Base-by-base conservation (phyloP, 2,888 invertebrate genomes). In the Molorchus minor region DNA sequence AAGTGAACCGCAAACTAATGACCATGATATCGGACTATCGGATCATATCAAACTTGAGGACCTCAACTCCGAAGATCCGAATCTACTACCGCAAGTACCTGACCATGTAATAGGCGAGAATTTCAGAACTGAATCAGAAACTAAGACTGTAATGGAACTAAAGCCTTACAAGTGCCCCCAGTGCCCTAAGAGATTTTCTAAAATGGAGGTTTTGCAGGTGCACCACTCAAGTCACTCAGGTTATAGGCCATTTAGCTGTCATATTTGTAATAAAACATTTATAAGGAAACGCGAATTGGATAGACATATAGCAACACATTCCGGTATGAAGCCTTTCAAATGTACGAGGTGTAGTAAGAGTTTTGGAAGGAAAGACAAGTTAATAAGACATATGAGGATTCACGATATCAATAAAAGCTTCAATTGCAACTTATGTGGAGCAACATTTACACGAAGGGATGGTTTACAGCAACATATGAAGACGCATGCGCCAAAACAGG, bases 261-360 rank as follows among this genome's bases (percentile, higher is more conserved):
- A 84, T 65, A 82, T 87, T 43, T 91, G 90, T 74, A 85, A 84
- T 51, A 89, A 88, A 74, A 84, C 86, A 4, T 91, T 91, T 72
- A 82, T 87, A 25, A 81, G 90, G 1, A 88, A 89, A 77, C 82
- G 89, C 36, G 90, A 91, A 77, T 77, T 90, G 7, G 89, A 90
- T 65, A 82, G 89, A 0, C 91, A 91, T 78, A 82, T 85, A 12
- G 83, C 86, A 0, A 83, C 89, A 1, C 90, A 90, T 76, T 84
- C 88, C 35, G 89, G 86, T 0, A 82, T 87, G 78, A 87, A 88
- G 68, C 85, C 89, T 1, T 89, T 88, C 72, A 85, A 86, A 47
- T 91, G 91, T 74, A 83, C 82, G 46, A 84, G 85, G 56, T 90
- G 90, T 78, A 86, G 86, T 64, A 88, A 88, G 69, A 84, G 85